These are phyloP conservation scores for Prunella fulvescens DNA, from an alignment of 2,113 vertebrate genomes.

Conservation along the genomic window DNA sequence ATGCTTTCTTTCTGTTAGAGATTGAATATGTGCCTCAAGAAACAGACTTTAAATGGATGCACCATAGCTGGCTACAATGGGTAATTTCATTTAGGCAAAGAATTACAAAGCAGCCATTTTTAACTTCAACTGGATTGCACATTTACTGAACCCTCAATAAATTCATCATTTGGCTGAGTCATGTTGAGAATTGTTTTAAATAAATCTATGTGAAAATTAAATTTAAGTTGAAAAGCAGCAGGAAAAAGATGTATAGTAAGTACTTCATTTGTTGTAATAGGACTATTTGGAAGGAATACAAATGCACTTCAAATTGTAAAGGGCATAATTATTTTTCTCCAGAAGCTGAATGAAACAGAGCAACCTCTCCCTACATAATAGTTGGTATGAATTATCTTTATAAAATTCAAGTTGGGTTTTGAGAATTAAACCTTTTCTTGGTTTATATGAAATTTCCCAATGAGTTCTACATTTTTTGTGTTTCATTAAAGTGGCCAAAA, in stretches of 20 bases:
- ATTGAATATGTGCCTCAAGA: not conserved
- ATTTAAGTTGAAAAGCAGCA: constrained; percentile 66
- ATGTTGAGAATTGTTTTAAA: constrained; percentile 57
- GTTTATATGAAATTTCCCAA: not conserved
- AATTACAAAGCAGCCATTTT: constrained; percentile 42
- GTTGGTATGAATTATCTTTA: not conserved
- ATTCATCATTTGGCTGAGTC: constrained; percentile 63
- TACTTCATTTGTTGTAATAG: constrained; percentile 52
- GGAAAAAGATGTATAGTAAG: constrained; percentile 45
- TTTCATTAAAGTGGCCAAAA: not conserved
- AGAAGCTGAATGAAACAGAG: not conserved
- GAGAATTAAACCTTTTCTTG: not conserved
- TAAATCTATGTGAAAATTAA: constrained; percentile 65
- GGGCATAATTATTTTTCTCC: constrained; percentile 37
- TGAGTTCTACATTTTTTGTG: not conserved
- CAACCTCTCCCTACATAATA: not conserved
- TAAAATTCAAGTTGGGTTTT: constrained; percentile 3
- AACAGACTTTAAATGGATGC: constrained; percentile 11
- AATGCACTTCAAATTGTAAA: constrained; percentile 26
- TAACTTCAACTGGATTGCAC: constrained; percentile 52
- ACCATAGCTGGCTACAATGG: constrained; percentile 10
- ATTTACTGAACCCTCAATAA: constrained; percentile 54
- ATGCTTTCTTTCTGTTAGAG: constrained; percentile 6
- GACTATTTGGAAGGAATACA: constrained; percentile 48
- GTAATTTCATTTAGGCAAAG: constrained; percentile 48